Base-by-base conservation (phyloP, 2,113 vertebrate genomes). In the Cochlearius cochlearius region DNA sequence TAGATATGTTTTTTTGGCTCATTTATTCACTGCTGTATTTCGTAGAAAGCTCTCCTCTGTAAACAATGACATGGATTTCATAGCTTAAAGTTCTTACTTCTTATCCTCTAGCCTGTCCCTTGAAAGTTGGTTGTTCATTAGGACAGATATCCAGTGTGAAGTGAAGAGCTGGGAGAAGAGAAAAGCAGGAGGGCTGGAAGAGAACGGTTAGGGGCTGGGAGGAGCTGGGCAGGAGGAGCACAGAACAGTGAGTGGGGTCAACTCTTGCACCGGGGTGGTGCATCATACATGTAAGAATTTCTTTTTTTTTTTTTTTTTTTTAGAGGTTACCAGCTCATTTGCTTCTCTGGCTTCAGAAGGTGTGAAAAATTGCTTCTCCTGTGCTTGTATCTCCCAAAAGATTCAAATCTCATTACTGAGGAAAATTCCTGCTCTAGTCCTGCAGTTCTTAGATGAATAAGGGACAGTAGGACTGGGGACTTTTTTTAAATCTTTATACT, bases 1-100 rank as follows among this genome's bases (percentile, higher is more conserved):
- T 76, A 80, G 53, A 71, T 68, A 34, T 0, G 22, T 0, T 0
- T 9, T 9, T 94, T 89, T 77, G 63, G 52, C 78, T 96, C 26
- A 49, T 74, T 93, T 88, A 86, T 21, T 59, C 60, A 39, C 52
- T 63, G 49, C 64, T 89, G 39, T 81, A 45, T 93, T 86, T 94
- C 83, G 68, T 8, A 78, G 73, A 59, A 92, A 59, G 67, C 45
- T 88, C n/a, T 81, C 29, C 63, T 92, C 59, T 63, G 34, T 77
- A 86, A 94, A 74, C 53, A 83, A 10, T 80, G 38, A 29, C 27
- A 7, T 2, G 9, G n/a, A 81, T 93, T 94, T 90, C 30, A 21
- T 43, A 49, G 38, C 79, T 88, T 59, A 43, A 92, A 89, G 60
- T 89, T 86, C 50, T 68, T 89, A 62, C 32, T 92, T 66, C 15